Evolutionary conservation across 1,140 invertebrate species (phyloP), one percentile per base, ranked within the genome.

Genomic region (Aethina tumida): DNA sequence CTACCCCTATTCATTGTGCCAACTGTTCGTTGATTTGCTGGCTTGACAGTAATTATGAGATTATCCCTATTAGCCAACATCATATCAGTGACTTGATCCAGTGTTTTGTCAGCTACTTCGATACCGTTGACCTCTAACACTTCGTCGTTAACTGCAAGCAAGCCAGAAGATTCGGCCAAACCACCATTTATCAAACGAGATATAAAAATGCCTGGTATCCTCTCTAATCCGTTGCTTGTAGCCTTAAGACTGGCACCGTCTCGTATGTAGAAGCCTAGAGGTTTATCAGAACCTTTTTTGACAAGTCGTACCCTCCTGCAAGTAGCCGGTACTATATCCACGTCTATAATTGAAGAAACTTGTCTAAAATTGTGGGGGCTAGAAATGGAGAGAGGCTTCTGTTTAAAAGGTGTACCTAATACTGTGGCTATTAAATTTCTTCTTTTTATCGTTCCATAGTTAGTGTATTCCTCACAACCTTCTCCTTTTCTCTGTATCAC

Each of bases 31-130:
- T 94, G 91, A 70, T 96, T 96, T 15, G 91, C 92, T 5, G 93
- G 93, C 58, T 94, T 91, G 1, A 95, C 94, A 0, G 95, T 99
- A 42, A 99, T 94, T 49, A 99, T 99, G 34, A 99, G 71, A 71
- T 99, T 99, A 13, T 90, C 92, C 46, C 91, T 96, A 67, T 99
- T 99, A 3, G 97, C 97, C 18, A 99, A 92, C 97, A 99, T 99
- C 97, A 99, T 99, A 65, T 99, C 96, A 0, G 96, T 99, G 10
- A 98, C 95, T 74, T 99, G 96, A 69, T 99, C 95, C 5, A 98
- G 65, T 0, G 91, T 94, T 70, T 97, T 97, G 9, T 91, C 92
- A 38, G 81, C 81, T 4, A 95, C 95, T 63, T 99, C 95, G 50
- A 99, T 99, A 10, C 97, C 97, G 65, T 99, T 99, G 0, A 99